Evolutionary conservation across 2,113 vertebrate genomes (phyloP).

Genomic region (Struthidea cinerea): DNA sequence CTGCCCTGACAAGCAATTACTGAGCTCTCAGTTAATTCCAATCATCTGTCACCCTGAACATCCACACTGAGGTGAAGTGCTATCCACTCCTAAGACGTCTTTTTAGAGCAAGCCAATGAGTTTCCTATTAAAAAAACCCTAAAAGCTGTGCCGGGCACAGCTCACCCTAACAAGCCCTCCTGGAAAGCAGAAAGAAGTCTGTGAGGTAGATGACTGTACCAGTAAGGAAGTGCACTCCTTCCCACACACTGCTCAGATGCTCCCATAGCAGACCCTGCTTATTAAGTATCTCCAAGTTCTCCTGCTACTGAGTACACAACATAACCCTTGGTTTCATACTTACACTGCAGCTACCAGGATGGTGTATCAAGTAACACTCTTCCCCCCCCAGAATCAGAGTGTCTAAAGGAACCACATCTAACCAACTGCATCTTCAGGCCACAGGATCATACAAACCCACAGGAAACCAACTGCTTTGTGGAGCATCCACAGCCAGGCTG

Average conservation of each 20-base stretch:
- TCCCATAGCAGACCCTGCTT: neutral
- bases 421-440: neutral
- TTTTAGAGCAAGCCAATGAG: neutral
- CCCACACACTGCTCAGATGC: too few species aligned
- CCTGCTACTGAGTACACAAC: neutral
- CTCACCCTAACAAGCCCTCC: neutral
- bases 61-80: neutral
- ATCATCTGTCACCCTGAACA: neutral
- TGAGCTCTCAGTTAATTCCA: neutral
- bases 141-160: neutral
- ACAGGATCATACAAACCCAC: neutral
- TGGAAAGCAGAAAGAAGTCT: neutral
- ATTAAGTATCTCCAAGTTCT: neutral
- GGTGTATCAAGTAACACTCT: neutral
- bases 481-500: neutral
- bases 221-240: neutral
- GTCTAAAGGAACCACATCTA: neutral
- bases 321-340: neutral
- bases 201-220: neutral
- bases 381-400: neutral
- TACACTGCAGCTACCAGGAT: neutral
- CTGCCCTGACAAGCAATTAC: neutral
- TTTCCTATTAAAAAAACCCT: neutral
- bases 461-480: rapidly evolving
- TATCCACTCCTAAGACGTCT: neutral